Base-by-base conservation (phyloP, 1,140 invertebrate species). In the Bombus waltoni region DNA sequence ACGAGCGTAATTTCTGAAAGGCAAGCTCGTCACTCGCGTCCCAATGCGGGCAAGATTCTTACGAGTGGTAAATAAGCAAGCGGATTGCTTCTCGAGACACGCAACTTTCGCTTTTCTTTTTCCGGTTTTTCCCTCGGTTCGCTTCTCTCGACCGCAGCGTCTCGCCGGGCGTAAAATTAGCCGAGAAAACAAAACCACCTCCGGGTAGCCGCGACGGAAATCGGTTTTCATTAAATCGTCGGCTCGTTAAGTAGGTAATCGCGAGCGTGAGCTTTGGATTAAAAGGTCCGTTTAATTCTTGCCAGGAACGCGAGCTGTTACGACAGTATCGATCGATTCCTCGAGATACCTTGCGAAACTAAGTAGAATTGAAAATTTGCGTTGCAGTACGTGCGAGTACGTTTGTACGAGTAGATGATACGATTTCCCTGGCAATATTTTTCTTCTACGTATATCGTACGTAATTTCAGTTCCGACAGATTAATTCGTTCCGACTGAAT, bases 191-290 rank as follows among this genome's bases (percentile, higher is more conserved):
- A 32, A 68, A 77, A 42, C 28, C 28, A n/a, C 38, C 47, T 53
- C 18, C 57, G n/a, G 18, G 35, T 6, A 25, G 13, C 32, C 59
- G 35, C 59, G 73, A 53, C 35, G 44, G 40, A 83, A 77, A 83
- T 83, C 62, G 44, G 44, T 83, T 83, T 83, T 53, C 73, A 68
- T 83, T 77, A 77, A 83, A 44, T 77, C 44, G 73, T 53, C 62
- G 40, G 62, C 44, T 65, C 42, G 44, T 77, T 53, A 68, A 53
- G 73, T 53, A 68, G 40, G 62, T 42, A 72, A 38, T 73, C 70
- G 40, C n/a, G 15, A n/a, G 28, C 25, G 68, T 9, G 42, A 38
- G 25, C 11, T 40, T 32, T 35, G 28, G 59, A 75, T 68, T 74
- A 47, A 76, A 75, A 66, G 42, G 59, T 10, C 38, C 59, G 59